Evolutionary conservation across 1,140 invertebrate species (phyloP), one percentile per base, ranked within the genome.

Genomic region (Drosophila tropicalis): DNA sequence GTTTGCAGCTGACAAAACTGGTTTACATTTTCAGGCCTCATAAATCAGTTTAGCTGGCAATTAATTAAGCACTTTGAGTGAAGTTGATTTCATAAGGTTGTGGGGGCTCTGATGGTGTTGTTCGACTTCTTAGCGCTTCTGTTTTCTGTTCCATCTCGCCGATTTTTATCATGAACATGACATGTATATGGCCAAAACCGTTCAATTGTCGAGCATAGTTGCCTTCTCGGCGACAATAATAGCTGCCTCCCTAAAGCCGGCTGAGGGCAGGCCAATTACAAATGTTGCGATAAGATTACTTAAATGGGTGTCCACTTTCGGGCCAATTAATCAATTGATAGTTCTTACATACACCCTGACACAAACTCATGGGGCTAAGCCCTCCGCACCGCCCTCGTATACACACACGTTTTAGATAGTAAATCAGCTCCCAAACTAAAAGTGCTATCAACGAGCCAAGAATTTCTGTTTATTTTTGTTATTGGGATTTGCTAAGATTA

Each of bases 301-400:
- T 51, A 51, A 51, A 51, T 51, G 10, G 44, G 44, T 29, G 55
- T 32, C 25, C 63, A 58, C 51, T 67, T 72, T 64, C 41, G 17
- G 72, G 41, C 40, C 65, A 76, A 76, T 76, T 76, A 76, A 22
- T 60, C 73, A 76, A 63, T 76, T 76, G 73, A 70, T 76, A 61
- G 66, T 76, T 58, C 17, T 51, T 51, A 51, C 17, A 12, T 51
- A 22, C 44, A 22, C 2, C 22, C n/a, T 15, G 29, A 3, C 44
- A 51, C 44, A 51, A 9, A 19, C 44, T 22, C 17, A 7, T 17
- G 19, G 5, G 6, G 34, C 9, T 10, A 36, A 36, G 10, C 10
- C 10, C 6, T 34, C 5, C 34, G 1, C 34, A 34, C 34, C 25
- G 25, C 25, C 25, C 4, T 34, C 34, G 9, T 9, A 9, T 10